Base-by-base conservation (phyloP, 1,140 invertebrate genomes). In the Cotesia glomerata region DNA sequence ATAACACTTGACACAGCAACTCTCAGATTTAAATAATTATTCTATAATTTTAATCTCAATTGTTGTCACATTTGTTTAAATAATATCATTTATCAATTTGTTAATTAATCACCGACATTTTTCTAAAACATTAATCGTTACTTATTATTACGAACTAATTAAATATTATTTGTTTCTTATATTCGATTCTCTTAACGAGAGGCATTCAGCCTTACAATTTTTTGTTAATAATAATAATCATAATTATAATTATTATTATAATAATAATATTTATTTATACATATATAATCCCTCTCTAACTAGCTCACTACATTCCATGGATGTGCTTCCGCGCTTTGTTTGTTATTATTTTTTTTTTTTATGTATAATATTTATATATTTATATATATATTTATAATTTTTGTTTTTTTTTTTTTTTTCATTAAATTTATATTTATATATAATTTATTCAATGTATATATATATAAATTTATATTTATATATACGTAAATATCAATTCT, bases 241-340 rank as follows among this genome's bases (percentile, higher is more conserved):
- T 45, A 45, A 45, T 45, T 45, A 45, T 45, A 45, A 45, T 45
- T 45, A 45, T 45, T 45, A 45, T 45, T 45, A 45, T 39, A 39
- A 45, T 45, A 45, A 45, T 67, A 45, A 74, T 79, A 73, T 79
- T 76, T 78, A 78, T 79, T 80, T 77, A 82, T 78, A 81, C 79
- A 82, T 78, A 80, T 81, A 78, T 81, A 80, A 70, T 76, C 79
- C 79, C 75, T 81, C 79, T 81, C 81, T 81, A 82, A 76, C 79
- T 82, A 82, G 79, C 76, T 82, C 71, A 79, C 79, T 81, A 84
- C 77, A 76, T 80, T 81, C 75, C 77, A 68, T 77, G 71, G 76
- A 80, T 76, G 77, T 78, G 71, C 54, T 78, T 65, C 79, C 79
- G 79, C 74, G 75, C 75, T 63, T 32, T 65, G 9, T 63, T 32